Evolutionary conservation across 2,113 vertebrate species (phyloP).

Genomic region (Nematolebias whitei): DNA sequence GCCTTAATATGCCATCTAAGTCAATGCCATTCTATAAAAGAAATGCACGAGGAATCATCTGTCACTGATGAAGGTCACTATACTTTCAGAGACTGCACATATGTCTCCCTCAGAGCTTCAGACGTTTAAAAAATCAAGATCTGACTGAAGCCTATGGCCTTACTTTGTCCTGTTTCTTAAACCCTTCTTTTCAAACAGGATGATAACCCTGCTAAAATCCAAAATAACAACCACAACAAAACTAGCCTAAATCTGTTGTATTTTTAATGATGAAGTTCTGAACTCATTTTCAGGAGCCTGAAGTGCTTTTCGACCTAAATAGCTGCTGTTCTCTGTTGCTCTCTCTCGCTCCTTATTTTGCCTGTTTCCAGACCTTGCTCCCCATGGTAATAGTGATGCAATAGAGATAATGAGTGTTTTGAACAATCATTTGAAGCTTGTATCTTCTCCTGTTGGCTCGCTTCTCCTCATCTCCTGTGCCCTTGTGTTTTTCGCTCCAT

Average conservation of each 20-base stretch:
- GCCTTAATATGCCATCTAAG: neutral
- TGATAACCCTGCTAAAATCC: slow-evolving; percentile 42
- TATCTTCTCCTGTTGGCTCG: slow-evolving; percentile 59
- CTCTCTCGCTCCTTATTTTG: slow-evolving; percentile 43
- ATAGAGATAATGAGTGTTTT: slow-evolving; percentile 75
- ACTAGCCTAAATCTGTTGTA: slow-evolving; percentile 56
- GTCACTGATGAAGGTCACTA: slow-evolving; percentile 3
- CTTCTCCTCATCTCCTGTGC: slow-evolving; percentile 61
- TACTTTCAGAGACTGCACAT: slow-evolving; percentile 14
- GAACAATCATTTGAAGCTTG: slow-evolving; percentile 69
- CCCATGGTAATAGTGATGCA: slow-evolving; percentile 72
- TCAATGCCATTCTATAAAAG: slow-evolving; percentile 11
- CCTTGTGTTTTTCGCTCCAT: slow-evolving; percentile 51
- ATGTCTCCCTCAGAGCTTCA: slow-evolving; percentile 33
- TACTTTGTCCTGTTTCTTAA: slow-evolving; percentile 36
- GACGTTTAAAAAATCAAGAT: slow-evolving; percentile 14
- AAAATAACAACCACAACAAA: slow-evolving; percentile 61
- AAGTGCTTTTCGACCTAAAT: slow-evolving; percentile 77
- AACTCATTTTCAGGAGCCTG: slow-evolving; percentile 71
- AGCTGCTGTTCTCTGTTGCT: slow-evolving; percentile 42
- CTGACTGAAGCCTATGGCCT: slow-evolving; percentile 41
- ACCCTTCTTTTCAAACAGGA: slow-evolving; percentile 26
- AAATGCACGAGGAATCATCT: slow-evolving; percentile 6
- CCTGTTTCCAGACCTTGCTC: slow-evolving; percentile 70
- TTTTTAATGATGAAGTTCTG: slow-evolving; percentile 70